phyloP scores from a whole-genome alignment of 2,113 vertebrate species.

The Onychostruthus taczanowskii region DNA sequence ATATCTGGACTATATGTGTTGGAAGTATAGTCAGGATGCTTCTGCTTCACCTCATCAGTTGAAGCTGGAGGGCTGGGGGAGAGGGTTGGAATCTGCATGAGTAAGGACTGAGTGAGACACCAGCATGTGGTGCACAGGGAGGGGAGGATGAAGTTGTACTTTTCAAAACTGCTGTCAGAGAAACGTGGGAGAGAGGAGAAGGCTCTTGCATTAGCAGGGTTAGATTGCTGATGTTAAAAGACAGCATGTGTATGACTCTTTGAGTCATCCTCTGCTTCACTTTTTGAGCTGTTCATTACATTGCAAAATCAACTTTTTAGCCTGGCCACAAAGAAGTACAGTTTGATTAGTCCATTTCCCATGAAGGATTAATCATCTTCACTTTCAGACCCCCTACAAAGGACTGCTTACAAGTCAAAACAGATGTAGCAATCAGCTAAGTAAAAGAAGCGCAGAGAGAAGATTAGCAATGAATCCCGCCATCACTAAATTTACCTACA shows the following conservation, averaged over 20 bases:
- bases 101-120: not conserved
- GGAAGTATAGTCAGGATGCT: not conserved
- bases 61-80: not conserved
- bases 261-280: not conserved
- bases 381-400: not conserved
- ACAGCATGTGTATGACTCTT: not conserved
- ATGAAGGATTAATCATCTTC: not conserved
- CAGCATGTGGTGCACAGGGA: not conserved
- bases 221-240: not conserved
- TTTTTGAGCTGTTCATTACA: not conserved
- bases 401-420: not conserved
- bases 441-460: not conserved
- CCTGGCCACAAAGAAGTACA: not conserved
- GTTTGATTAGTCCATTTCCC: not conserved
- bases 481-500: not conserved
- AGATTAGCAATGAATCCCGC: not conserved
- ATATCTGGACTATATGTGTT: rapidly evolving
- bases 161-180: not conserved
- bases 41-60: not conserved
- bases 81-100: not conserved
- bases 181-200: not conserved
- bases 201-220: not conserved
- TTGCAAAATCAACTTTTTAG: not conserved
- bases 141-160: not conserved
- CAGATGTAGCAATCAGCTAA: not conserved